Evolutionary conservation across 2,888 invertebrate genomes (phyloP), one percentile per base, ranked within the genome.

Genomic region (Stenoptilia bipunctidactyla): DNA sequence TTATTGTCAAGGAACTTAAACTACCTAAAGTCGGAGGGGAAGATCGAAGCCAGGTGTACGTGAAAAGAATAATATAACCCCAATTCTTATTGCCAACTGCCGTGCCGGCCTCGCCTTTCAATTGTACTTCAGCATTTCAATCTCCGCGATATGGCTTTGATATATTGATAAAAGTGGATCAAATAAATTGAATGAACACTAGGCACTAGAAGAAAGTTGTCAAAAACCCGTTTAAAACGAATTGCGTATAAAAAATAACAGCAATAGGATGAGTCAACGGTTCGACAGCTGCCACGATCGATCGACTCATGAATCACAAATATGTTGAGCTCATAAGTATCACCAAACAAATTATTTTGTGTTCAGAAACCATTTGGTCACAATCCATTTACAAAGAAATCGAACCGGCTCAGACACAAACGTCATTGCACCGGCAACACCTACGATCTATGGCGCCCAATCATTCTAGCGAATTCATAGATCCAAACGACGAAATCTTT

Each of bases 241-340:
- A 75, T 62, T 69, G 70, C 72, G 73, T 73, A 70, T 69, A 66
- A 67, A 68, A 63, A 65, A 63, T 67, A 62, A 57, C 56, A 58
- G 61, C 51, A 49, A 45, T 56, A 58, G 64, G 75, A 77, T 80
- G 82, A 80, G 74, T 82, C 82, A 80, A 80, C 76, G 68, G 66
- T 61, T 72, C 75, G 79, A 77, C 77, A 75, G 73, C 63, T 66
- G 68, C 56, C 66, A 67, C 70, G 66, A 66, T 73, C 80, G 82
- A 85, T 85, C 86, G 85, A 86, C 85, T 57, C 63, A 55, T 51
- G 56, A 60, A 58, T 61, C 62, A 61, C 65, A 62, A 68, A 66
- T 66, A 20, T 20, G 45, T 35, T 52, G 56, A 52, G 51, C 49
- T 41, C 43, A 27, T 45, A 48, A 41, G 51, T 44, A 53, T 40